Evolutionary conservation across 2,888 invertebrate species (phyloP).

Genomic region (Xestia rhomboidea): DNA sequence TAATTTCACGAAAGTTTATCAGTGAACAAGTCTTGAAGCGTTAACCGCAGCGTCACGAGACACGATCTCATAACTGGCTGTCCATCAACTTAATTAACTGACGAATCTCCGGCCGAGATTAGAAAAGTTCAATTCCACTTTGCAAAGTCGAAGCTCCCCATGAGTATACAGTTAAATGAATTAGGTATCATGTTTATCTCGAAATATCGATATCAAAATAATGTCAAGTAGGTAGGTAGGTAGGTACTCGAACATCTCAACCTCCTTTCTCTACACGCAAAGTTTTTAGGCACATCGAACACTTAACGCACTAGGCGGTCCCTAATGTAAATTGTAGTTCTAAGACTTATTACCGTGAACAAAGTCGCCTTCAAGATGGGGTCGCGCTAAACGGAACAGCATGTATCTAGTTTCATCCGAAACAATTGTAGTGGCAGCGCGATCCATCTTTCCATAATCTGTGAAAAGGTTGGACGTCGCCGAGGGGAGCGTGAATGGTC

Average conservation of each 20-base stretch:
- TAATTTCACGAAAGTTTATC: constrained; percentile 40
- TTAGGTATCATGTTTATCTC: constrained; percentile 28
- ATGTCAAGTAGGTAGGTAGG: constrained; percentile 30
- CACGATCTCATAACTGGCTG: constrained; percentile 41
- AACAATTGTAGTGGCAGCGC: constrained; percentile 74
- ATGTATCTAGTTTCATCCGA: constrained; percentile 73
- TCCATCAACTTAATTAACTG: constrained; percentile 61
- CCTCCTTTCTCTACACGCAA: constrained; percentile 48
- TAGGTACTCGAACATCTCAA: constrained; percentile 35
- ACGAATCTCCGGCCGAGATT: constrained; percentile 47
- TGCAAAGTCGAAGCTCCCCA: constrained; percentile 42
- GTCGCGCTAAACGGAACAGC: constrained; percentile 61
- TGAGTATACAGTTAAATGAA: constrained; percentile 36
- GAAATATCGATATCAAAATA: constrained; percentile 41
- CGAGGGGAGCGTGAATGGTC: constrained; percentile 71
- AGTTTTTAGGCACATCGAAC: constrained; percentile 63
- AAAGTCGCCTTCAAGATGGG: constrained; percentile 62
- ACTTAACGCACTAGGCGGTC: constrained; percentile 61
- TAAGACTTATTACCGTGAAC: constrained; percentile 60
- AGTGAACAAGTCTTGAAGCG: constrained; percentile 26
- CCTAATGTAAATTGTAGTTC: constrained; percentile 53
- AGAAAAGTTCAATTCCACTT: constrained; percentile 59
- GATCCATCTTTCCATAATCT: constrained; percentile 79
- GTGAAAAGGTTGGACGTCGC: constrained; percentile 70
- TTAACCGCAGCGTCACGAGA: constrained; percentile 45